These are phyloP conservation scores for Cyclina sinensis DNA, from an alignment of 1,140 invertebrate genomes.

Conservation along the genomic window DNA sequence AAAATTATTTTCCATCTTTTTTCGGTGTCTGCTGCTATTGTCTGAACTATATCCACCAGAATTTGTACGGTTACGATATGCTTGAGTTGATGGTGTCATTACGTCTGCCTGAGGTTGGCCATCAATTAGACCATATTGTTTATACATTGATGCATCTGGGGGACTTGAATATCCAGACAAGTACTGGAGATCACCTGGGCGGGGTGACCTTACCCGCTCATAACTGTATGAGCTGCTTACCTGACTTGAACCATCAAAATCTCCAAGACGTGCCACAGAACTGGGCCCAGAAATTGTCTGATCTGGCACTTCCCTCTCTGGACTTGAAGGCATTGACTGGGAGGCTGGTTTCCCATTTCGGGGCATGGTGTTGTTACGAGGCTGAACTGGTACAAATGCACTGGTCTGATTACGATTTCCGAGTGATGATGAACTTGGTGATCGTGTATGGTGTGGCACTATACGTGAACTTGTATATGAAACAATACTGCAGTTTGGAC, in stretches of 20 bases:
- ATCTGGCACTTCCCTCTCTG: slow-evolving; percentile 63
- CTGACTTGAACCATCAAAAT: slow-evolving; percentile 82
- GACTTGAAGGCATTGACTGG: slow-evolving; percentile 64
- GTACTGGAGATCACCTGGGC: slow-evolving; percentile 40
- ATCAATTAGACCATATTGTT: slow-evolving; percentile 74
- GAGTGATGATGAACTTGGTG: slow-evolving; percentile 79
- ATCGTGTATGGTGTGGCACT: slow-evolving; percentile 77
- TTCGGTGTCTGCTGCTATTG: slow-evolving; percentile 72
- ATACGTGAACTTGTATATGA: slow-evolving; percentile 72
- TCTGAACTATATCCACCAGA: slow-evolving; percentile 79
- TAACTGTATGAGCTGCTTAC: slow-evolving; percentile 72
- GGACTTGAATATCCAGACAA: slow-evolving; percentile 58
- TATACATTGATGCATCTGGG: slow-evolving; percentile 60
- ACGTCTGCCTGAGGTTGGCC: slow-evolving; percentile 32
- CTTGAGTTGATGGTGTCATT: slow-evolving; percentile 35
- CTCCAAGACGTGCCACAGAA: slow-evolving; percentile 76
- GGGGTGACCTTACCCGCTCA: slow-evolving; percentile 45
- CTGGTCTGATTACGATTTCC: slow-evolving; percentile 77
- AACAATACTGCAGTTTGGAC: slow-evolving; percentile 71
- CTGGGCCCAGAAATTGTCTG: slow-evolving; percentile 69
- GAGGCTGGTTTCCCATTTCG: slow-evolving; percentile 66
- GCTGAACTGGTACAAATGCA: slow-evolving; percentile 82
- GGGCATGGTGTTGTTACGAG: slow-evolving; percentile 79
- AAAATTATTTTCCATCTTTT: slow-evolving; percentile 72
- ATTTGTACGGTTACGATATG: slow-evolving; percentile 49